Percentiles rank a stretch among this genome's conserved stretches.
Conservation (phyloP, 2,113 vertebrate genomes). For the Acanthisitta chloris region DNA sequence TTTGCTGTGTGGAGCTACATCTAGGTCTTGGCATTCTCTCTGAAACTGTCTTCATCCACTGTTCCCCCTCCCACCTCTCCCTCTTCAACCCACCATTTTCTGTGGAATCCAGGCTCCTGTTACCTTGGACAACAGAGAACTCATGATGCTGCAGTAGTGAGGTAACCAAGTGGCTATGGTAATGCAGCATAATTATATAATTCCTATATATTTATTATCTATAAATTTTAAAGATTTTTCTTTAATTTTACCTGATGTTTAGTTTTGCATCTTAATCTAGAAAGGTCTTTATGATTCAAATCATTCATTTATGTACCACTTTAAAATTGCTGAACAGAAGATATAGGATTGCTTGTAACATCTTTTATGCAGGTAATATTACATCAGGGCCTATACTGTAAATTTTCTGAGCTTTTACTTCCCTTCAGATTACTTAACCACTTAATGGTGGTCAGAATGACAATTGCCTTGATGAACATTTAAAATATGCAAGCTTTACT, state of each 20-base stretch:
- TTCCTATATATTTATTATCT: neutral
- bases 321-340: neutral
- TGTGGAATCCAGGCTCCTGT: neutral
- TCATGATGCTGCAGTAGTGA: neutral
- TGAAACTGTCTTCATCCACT: neutral
- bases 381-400: neutral
- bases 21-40: neutral
- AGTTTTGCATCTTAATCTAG: neutral
- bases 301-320: neutral
- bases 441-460: neutral
- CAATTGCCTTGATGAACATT: neutral
- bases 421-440: neutral
- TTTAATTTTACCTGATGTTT: neutral
- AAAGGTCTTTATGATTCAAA: neutral
- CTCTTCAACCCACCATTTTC: neutral
- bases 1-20: neutral
- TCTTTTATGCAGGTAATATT: neutral
- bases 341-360: neutral
- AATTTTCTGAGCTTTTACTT: neutral
- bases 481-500: neutral
- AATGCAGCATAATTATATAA: neutral
- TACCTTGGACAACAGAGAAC: neutral
- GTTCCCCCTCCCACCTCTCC: neutral
- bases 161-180: neutral
- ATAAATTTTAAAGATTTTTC: neutral